Base-by-base conservation (phyloP, 2,797 vertebrate species). In the Schizothorax lantsangensis region DNA sequence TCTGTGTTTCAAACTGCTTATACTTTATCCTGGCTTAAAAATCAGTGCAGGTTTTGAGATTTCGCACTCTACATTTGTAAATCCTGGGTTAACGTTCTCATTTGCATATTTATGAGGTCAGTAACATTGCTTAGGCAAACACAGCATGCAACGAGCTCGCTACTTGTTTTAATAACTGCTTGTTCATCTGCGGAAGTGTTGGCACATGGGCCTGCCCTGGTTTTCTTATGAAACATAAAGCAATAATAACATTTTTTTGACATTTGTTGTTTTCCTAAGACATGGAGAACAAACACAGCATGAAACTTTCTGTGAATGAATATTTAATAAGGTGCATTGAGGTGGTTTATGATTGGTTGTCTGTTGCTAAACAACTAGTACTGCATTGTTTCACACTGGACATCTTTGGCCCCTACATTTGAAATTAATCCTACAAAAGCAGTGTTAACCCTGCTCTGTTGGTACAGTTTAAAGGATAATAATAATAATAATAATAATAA, bases 31-130 rank as follows among this genome's bases (percentile, higher is more conserved):
- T 79, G 52, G 36, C 21, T n/a, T 79, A n/a, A 36, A 77, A 79
- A 59, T 26, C 23, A 59, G 9, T 79, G 49, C 54, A 43, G 36
- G 36, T 19, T 79, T 79, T 19, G 54, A 40, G 38, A 30, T 62
- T 62, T 59, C 2, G 3, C 21, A 30, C n/a, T 47, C 73, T 62
- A 30, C 54, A 62, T 79, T 62, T 62, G 23, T 79, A 62, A 79
- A 62, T 62, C 54, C 4, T 62, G 8, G 38, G 54, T 43, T 79
- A 62, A 30, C 9, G 0, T 79, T 40, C 36, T 62, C 7, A 79
- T 79, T 79, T 79, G 23, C 77, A 62, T 62, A 79, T 62, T 79
- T 62, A 79, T 79, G 77, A 62, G 54, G 54, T 62, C 54, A 62
- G 38, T 62, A 62, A 79, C 77, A 43, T 79, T 79, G 54, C 77